A percentile compares a stretch with the other conserved stretches of the same genome.
Conservation (phyloP, 2,113 vertebrate genomes). For the Diadophis punctatus region DNA sequence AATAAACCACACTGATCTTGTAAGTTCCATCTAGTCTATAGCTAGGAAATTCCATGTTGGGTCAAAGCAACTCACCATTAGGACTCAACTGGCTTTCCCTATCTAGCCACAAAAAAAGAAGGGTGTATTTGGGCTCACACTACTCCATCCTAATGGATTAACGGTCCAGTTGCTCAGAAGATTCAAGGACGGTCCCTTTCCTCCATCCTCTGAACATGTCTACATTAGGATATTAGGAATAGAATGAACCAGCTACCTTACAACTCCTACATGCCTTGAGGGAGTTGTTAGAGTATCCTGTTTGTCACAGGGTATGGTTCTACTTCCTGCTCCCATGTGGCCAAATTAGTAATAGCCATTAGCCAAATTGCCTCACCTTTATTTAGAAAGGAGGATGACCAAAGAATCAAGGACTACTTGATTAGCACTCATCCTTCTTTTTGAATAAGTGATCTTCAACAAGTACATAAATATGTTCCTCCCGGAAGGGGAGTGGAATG, state of each 20-base stretch:
- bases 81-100: neutral
- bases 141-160: neutral
- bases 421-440: neutral
- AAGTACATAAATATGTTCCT: neutral
- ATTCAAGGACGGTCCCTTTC: neutral
- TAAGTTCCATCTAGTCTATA: neutral
- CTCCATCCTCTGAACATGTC: neutral
- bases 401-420: neutral
- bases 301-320: neutral
- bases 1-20: neutral
- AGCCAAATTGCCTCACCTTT: neutral
- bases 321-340: neutral
- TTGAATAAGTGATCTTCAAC: neutral
- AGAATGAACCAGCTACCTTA: neutral
- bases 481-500: neutral
- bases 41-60: neutral
- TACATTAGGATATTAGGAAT: neutral
- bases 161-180: neutral
- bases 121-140: neutral
- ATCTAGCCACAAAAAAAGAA: neutral
- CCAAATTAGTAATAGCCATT: neutral
- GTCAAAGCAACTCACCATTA: neutral
- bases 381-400: neutral
- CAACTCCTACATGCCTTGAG: neutral
- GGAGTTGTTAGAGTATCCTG: neutral